These are phyloP conservation scores for Drosophila histrio DNA, from an alignment of 2,888 invertebrate species.

Conservation along the genomic window DNA sequence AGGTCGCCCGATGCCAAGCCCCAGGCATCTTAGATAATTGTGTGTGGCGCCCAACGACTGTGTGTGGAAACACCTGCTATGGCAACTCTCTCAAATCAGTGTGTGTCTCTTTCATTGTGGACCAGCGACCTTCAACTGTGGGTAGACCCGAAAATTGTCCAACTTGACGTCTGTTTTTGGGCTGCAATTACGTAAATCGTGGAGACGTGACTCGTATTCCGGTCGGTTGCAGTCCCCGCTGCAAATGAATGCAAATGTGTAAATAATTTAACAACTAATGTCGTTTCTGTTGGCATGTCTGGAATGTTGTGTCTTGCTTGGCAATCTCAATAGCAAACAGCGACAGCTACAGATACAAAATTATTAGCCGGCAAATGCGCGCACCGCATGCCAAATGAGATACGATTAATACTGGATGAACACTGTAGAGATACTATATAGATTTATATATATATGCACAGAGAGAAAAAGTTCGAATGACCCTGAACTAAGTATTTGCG, in stretches of 20 bases:
- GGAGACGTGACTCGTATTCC: conserved; percentile 23
- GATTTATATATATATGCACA: too few species aligned
- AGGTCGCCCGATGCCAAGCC: not conserved
- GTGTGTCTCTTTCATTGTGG: not conserved
- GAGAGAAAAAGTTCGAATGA: too few species aligned
- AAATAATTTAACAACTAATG: conserved; percentile 50
- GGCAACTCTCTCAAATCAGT: not conserved
- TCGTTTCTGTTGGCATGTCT: conserved; percentile 36
- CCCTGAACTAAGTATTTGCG: too few species aligned
- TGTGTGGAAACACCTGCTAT: conserved; percentile 3
- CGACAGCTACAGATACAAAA: conserved; percentile 27
- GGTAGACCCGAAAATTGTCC: conserved; percentile 16
- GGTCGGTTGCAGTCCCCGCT: conserved; percentile 16
- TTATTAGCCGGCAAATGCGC: conserved; percentile 26
- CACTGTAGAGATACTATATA: not conserved
- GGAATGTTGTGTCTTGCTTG: conserved; percentile 41
- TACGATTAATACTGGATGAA: conserved; percentile 5
- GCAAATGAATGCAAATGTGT: conserved; percentile 58
- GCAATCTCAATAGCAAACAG: conserved; percentile 14
- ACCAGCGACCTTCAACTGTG: conserved; percentile 30
- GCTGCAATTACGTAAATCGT: conserved; percentile 30
- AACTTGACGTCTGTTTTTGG: conserved; percentile 25
- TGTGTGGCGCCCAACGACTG: conserved; percentile 1
- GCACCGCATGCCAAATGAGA: conserved; percentile 28
- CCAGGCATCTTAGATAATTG: not conserved